These are phyloP conservation scores for Eutolmus rufibarbis DNA, from an alignment of 2,888 invertebrate species.

Conservation along the genomic window DNA sequence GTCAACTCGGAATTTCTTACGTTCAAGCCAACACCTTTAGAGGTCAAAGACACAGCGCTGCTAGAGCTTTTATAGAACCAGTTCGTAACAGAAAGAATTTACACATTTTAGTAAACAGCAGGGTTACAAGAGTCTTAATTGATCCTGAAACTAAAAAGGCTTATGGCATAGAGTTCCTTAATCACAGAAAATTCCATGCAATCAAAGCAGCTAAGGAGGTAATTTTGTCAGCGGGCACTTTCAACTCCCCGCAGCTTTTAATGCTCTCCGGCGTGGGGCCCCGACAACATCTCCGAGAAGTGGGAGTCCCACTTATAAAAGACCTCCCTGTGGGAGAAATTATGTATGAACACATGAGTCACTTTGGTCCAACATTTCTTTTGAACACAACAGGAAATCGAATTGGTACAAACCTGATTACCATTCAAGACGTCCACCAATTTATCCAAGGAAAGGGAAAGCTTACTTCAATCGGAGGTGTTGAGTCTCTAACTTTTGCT, in stretches of 20 bases:
- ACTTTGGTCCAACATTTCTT: conserved; percentile 49
- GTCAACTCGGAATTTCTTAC: conserved; percentile 69
- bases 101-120: conserved; percentile 69
- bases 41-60: conserved; percentile 70
- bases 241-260: conserved; percentile 85
- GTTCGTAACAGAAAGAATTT: conserved; percentile 70
- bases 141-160: conserved; percentile 68
- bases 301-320: conserved; percentile 67
- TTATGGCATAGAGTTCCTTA: conserved; percentile 71
- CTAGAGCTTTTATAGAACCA: conserved; percentile 69
- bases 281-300: conserved; percentile 62
- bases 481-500: conserved; percentile 72
- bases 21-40: conserved; percentile 67
- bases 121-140: conserved; percentile 71
- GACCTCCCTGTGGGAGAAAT: conserved; percentile 72
- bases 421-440: conserved; percentile 29
- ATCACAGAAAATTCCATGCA: conserved; percentile 62
- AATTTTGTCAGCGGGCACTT: conserved; percentile 81
- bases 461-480: conserved; percentile 68
- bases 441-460: conserved; percentile 61
- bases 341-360: conserved; percentile 64
- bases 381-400: conserved; percentile 47
- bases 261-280: conserved; percentile 81
- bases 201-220: conserved; percentile 76
- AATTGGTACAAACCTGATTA: neutral